These are phyloP conservation scores for Euura saliciscinereae DNA, from an alignment of 1,140 invertebrate species.

Conservation along the genomic window DNA sequence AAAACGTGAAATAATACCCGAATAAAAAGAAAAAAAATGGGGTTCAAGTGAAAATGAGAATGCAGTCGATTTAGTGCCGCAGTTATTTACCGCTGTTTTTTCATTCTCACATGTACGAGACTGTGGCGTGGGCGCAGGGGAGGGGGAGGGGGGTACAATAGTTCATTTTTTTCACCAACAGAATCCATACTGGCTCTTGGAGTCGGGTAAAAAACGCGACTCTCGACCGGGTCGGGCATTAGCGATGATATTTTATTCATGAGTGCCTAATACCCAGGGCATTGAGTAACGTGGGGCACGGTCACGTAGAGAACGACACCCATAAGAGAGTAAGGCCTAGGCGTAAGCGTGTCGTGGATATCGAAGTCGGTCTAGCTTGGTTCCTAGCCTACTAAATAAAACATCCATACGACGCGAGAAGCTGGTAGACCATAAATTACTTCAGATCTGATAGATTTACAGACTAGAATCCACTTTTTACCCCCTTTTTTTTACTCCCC, in stretches of 20 bases:
- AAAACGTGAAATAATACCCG: too few species aligned
- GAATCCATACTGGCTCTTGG: neutral
- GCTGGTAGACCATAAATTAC: neutral
- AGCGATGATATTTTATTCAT: slow-evolving; percentile 4
- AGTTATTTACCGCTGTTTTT: neutral
- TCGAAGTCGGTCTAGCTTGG: neutral
- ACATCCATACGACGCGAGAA: neutral
- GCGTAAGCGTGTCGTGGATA: neutral
- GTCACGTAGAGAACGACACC: neutral
- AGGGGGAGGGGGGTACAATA: neutral
- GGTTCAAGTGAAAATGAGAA: neutral
- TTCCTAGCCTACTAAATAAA: neutral
- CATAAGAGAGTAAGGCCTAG: too few species aligned
- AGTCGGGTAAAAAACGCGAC: neutral
- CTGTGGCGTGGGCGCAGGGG: too few species aligned
- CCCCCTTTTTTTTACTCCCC: neutral
- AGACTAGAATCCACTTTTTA: neutral
- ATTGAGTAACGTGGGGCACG: neutral
- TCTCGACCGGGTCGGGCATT: neutral
- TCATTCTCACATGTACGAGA: neutral
- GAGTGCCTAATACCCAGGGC: neutral
- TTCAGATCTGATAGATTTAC: slow-evolving; percentile 5
- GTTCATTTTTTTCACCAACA: neutral
- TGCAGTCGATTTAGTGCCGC: neutral
- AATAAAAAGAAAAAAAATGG: neutral